A percentile compares a stretch with the other conserved stretches of the same genome.
These are phyloP conservation scores for Heterohyrax brucei DNA, from an alignment of 2,797 vertebrate genomes.

Conservation along the genomic window DNA sequence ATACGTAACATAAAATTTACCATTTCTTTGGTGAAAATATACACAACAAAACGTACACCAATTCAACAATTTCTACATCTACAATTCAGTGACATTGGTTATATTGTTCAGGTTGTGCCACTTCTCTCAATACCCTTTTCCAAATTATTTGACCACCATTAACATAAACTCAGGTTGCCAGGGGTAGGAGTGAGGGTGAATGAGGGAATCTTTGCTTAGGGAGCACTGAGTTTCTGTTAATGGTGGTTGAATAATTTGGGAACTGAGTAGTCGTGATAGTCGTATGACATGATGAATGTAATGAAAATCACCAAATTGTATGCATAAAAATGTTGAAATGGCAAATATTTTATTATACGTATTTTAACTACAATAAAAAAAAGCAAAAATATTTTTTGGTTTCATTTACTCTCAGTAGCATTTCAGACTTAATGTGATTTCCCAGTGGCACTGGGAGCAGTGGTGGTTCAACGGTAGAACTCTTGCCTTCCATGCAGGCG, in stretches of 20 bases:
- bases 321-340: not conserved
- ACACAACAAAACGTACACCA: too few relatives aligned
- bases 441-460: not conserved
- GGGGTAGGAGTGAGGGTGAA: too few relatives aligned
- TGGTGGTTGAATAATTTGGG: too few relatives aligned
- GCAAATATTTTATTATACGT: not conserved
- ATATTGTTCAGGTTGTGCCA: too few relatives aligned
- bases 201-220: too few relatives aligned
- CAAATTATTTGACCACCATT: too few relatives aligned
- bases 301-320: not conserved
- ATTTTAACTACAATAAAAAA: not conserved
- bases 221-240: too few relatives aligned
- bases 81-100: too few relatives aligned
- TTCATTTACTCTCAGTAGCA: not conserved
- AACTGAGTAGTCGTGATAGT: not conserved
- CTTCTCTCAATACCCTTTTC: too few relatives aligned
- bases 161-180: too few relatives aligned
- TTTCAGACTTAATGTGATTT: not conserved
- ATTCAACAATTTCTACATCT: too few relatives aligned
- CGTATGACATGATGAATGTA: not conserved
- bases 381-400: not conserved
- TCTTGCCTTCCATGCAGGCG: not conserved
- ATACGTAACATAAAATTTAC: not conserved
- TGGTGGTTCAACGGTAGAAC: not conserved
- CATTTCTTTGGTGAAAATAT: not conserved